Evolutionary conservation across 2,888 invertebrate species (phyloP).

Genomic region (Mimas tiliae): DNA sequence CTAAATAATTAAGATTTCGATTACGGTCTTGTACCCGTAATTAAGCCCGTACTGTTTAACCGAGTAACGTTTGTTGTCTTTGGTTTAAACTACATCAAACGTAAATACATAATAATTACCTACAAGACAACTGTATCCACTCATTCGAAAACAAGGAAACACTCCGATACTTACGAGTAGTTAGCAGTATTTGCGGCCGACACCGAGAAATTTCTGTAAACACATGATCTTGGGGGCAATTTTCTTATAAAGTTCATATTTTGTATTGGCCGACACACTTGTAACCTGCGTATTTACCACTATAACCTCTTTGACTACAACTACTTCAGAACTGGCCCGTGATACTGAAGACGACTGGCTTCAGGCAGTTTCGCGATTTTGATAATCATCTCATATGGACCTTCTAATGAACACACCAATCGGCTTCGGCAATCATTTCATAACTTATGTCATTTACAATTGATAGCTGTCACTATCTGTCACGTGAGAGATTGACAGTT

Average conservation of each 20-base stretch:
- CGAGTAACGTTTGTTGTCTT: too few relatives aligned
- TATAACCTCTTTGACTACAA: too few relatives aligned
- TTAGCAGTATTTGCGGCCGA: constrained; percentile 57
- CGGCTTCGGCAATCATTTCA: constrained; percentile 1
- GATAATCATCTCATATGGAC: constrained; percentile 7
- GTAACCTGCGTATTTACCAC: neutral
- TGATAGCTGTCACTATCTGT: too few relatives aligned
- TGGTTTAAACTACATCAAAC: too few relatives aligned
- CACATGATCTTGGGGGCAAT: constrained; percentile 43
- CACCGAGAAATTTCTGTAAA: constrained; percentile 61
- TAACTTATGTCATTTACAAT: neutral
- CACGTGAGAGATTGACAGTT: too few relatives aligned
- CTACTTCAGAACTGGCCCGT: neutral
- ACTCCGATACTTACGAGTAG: constrained; percentile 65
- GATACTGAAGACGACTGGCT: constrained; percentile 7
- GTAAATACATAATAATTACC: too few relatives aligned
- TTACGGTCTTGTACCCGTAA: too few relatives aligned
- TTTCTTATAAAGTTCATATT: constrained; percentile 61
- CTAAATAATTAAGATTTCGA: too few relatives aligned
- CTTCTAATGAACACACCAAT: too few relatives aligned
- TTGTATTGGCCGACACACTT: constrained; percentile 25
- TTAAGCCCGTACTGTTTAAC: too few relatives aligned
- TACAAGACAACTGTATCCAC: neutral
- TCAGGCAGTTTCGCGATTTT: neutral
- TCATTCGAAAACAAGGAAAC: neutral